These are phyloP conservation scores for Dysidea cf. avara DNA, from an alignment of 37 sponge, comb jelly and placozoan species.

Conservation along the genomic window DNA sequence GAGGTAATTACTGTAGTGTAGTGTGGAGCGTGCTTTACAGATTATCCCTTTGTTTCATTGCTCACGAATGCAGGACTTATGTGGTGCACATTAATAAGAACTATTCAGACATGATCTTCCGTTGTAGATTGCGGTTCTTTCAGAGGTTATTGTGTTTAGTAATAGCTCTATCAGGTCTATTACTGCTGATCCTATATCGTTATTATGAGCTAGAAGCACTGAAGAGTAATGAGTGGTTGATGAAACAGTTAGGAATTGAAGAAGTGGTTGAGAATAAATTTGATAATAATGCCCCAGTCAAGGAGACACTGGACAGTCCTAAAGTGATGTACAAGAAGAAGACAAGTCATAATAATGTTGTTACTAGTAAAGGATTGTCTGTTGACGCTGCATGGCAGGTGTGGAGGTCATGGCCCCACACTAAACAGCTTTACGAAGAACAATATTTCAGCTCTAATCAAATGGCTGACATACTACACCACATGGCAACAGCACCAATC, in stretches of 20 bases:
- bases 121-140: no score
- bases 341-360: no score
- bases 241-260: neutral
- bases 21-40: no score
- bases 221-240: neutral
- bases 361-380: no score
- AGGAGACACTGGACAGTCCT: neutral
- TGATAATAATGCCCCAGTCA: neutral
- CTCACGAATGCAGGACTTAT: no score
- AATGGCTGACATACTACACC: constrained; percentile 47
- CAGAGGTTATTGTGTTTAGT: no score
- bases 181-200: neutral
- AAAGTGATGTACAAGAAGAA: neutral
- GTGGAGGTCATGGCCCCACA: constrained; percentile 65
- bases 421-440: constrained; percentile 36
- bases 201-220: neutral
- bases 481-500: constrained; percentile 59
- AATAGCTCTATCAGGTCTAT: no score
- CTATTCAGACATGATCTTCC: no score
- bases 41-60: no score
- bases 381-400: constrained; percentile 68
- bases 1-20: no score
- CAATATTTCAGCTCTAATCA: constrained; percentile 39
- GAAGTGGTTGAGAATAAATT: neutral
- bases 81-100: no score